Conservation (phyloP, 2,797 vertebrate genomes). For the Chiloscyllium punctatum region DNA sequence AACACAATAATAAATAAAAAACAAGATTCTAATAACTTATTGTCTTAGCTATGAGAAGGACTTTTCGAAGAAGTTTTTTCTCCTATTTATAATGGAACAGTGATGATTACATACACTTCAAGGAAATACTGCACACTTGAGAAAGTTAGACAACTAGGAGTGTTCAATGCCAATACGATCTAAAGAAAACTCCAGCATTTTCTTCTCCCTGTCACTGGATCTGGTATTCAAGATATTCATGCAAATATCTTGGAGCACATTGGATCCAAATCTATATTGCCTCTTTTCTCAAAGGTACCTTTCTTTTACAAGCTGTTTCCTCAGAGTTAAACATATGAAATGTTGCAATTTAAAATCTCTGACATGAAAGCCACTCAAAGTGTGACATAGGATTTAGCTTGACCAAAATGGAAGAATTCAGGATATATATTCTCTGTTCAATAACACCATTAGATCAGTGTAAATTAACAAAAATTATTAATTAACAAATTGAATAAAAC, state of each 20-base stretch:
- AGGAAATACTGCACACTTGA: background rate
- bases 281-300: background rate
- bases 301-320: no score
- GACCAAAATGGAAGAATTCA: background rate
- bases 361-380: background rate
- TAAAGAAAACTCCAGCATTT: background rate
- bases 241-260: background rate
- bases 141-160: background rate
- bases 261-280: background rate
- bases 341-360: background rate
- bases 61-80: background rate
- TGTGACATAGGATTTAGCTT: background rate
- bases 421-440: background rate
- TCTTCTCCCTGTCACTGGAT: background rate
- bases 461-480: background rate
- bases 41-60: background rate
- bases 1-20: background rate
- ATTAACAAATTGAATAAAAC: background rate
- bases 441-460: background rate
- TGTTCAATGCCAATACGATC: background rate
- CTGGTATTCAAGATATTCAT: slow-evolving; percentile 22
- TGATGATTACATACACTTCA: background rate
- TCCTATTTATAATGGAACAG: background rate
- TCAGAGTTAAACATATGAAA: background rate
- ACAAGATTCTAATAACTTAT: background rate